These are phyloP conservation scores for Epirrhoe alternata DNA, from an alignment of 2,888 invertebrate genomes.

Conservation along the genomic window DNA sequence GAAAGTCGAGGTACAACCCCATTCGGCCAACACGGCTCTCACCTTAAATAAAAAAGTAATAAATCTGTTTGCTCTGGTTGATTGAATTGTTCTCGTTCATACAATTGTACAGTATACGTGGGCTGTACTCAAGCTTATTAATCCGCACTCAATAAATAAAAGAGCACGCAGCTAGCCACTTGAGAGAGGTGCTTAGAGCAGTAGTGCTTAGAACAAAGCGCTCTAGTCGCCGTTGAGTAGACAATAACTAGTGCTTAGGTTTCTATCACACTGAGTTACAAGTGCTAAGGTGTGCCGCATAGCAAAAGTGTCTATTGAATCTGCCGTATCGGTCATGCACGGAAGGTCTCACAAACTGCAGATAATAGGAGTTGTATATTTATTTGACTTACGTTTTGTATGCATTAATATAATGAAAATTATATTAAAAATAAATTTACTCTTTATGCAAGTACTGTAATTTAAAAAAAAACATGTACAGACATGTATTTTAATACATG, in stretches of 20 bases:
- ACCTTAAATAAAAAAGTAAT: too few relatives aligned
- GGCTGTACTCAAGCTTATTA: slow-evolving; percentile 20
- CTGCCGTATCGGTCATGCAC: not conserved
- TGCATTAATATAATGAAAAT: too few relatives aligned
- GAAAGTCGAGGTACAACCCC: too few relatives aligned
- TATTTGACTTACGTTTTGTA: too few relatives aligned
- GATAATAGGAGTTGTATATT: too few relatives aligned
- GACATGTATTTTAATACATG: too few relatives aligned
- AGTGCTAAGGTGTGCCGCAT: not conserved
- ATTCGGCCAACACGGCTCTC: too few relatives aligned
- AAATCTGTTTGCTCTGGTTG: not conserved
- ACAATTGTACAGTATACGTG: not conserved
- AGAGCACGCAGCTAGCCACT: slow-evolving; percentile 37
- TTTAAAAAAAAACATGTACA: too few relatives aligned
- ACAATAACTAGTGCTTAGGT: slow-evolving; percentile 43
- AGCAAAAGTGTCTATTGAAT: not conserved
- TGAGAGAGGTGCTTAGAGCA: slow-evolving; percentile 27
- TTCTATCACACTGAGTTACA: slow-evolving; percentile 17
- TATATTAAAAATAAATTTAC: too few relatives aligned
- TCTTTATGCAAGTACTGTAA: too few relatives aligned
- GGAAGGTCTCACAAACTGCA: too few relatives aligned
- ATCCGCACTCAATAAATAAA: slow-evolving; percentile 28
- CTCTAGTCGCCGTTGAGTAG: slow-evolving; percentile 39
- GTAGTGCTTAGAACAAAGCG: slow-evolving; percentile 40
- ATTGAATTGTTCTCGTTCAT: not conserved